phyloP scores from a whole-genome alignment of 1,140 invertebrate genomes.

The Ladona fulva region DNA sequence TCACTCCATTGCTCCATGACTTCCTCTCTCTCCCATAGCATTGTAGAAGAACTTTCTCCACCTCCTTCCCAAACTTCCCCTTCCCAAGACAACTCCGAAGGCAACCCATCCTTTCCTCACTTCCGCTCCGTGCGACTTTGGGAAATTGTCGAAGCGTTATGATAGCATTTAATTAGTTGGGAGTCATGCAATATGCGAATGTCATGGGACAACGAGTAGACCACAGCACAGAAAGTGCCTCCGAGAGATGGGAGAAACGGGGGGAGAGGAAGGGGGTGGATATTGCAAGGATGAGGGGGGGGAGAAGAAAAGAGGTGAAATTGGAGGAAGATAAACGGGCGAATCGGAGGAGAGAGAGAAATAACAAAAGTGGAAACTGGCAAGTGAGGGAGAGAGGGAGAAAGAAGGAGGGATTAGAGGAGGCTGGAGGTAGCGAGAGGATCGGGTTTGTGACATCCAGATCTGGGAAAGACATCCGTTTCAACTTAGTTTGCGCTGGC shows the following conservation, averaged over 20 bases:
- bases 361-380: too few relatives aligned
- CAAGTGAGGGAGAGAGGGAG: neutral
- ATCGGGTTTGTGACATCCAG: slow-evolving; percentile 3
- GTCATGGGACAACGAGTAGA: neutral
- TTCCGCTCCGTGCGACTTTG: slow-evolving; percentile 1
- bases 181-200: slow-evolving; percentile 9
- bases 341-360: neutral
- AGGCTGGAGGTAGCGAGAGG: neutral
- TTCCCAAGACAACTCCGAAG: neutral
- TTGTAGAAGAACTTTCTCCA: neutral
- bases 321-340: neutral
- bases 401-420: neutral
- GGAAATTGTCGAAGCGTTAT: slow-evolving; percentile 2
- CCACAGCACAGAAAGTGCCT: neutral
- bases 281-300: neutral
- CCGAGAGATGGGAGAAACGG: neutral
- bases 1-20: slow-evolving; percentile 2
- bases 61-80: neutral
- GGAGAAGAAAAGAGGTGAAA: neutral
- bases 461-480: slow-evolving; percentile 1
- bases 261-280: neutral
- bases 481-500: neutral
- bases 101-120: neutral
- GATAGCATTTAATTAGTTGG: slow-evolving; percentile 10
- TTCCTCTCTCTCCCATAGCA: neutral